phyloP scores from a whole-genome alignment of 2,797 vertebrate genomes.

The Meriones psammophilus region DNA sequence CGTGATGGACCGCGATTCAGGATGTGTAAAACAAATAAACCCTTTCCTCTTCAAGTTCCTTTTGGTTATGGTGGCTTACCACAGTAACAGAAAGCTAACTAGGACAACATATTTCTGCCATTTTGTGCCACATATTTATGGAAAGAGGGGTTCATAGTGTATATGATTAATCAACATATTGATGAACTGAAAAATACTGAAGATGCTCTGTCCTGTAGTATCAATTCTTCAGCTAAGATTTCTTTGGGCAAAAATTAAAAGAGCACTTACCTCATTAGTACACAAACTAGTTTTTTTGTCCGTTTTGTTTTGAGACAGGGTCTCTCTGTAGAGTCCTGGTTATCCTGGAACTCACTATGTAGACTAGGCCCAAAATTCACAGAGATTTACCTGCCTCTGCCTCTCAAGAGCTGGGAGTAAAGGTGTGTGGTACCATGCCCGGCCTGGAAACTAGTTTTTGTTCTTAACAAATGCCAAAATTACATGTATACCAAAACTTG shows the following conservation, averaged over 20 bases:
- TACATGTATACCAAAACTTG: background rate
- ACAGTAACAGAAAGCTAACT: no score
- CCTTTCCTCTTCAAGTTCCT: background rate
- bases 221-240: background rate
- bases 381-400: background rate
- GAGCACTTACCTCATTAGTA: background rate
- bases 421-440: background rate
- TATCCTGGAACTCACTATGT: background rate
- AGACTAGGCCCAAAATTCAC: background rate
- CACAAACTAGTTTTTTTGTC: background rate
- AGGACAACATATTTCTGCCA: background rate
- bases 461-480: background rate
- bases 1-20: background rate
- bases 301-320: background rate
- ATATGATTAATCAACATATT: background rate
- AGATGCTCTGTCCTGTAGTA: background rate
- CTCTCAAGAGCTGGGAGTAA: background rate
- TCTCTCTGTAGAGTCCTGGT: background rate
- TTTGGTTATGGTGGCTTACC: background rate
- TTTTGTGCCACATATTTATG: background rate
- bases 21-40: background rate
- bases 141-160: background rate
- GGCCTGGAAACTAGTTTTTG: background rate
- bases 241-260: background rate
- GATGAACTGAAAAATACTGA: background rate